Conservation (phyloP, 2,888 invertebrate species). For the Heliconius hortense region DNA sequence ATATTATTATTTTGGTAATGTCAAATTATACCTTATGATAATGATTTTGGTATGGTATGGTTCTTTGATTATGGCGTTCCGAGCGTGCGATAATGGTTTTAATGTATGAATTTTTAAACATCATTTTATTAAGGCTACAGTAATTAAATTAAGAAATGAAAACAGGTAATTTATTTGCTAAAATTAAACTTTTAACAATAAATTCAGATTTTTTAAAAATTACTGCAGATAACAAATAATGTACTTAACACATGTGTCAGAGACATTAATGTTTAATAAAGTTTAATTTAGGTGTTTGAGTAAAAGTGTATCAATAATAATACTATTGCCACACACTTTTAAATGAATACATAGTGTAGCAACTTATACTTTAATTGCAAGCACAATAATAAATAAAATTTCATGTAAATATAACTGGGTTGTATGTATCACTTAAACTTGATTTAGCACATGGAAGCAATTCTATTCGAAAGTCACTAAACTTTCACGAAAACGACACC, state of each 20-base stretch:
- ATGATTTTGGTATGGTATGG: not conserved
- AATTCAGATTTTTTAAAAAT: not conserved
- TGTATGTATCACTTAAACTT: constrained; percentile 7
- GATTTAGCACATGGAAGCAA: constrained; percentile 26
- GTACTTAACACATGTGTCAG: not conserved
- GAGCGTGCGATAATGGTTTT: not conserved
- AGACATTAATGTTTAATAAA: not conserved
- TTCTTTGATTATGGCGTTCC: no score
- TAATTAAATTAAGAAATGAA: not conserved
- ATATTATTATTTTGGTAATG: not conserved
- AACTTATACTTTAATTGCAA: not conserved
- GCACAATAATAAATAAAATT: constrained; percentile 9
- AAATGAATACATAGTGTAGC: not conserved
- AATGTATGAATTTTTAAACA: not conserved
- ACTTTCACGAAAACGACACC: not conserved
- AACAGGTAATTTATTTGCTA: not conserved
- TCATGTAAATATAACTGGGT: constrained; percentile 19
- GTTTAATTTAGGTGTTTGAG: not conserved
- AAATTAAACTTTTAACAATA: constrained; percentile 12
- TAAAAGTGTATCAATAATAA: constrained; percentile 23
- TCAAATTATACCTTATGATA: not conserved
- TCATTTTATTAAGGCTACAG: not conserved
- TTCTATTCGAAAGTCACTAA: constrained; percentile 20
- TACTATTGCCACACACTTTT: constrained; percentile 23
- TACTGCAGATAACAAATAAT: constrained; percentile 5